Conservation (phyloP, 2,113 vertebrate genomes). For the Martes martes region DNA sequence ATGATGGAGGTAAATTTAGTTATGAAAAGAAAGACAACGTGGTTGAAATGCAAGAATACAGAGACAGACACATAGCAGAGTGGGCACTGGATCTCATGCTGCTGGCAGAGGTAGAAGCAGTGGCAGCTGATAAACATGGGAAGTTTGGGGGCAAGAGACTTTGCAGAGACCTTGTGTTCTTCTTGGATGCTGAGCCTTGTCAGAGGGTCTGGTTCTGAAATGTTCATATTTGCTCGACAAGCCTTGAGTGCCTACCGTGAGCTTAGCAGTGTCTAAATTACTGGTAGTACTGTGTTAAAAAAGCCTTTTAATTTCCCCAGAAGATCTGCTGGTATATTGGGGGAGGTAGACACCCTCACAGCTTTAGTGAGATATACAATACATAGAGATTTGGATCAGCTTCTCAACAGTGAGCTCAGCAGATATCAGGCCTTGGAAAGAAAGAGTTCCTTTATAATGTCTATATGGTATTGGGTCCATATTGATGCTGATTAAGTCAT, state of each 20-base stretch:
- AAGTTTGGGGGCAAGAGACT: not conserved
- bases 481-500: not conserved
- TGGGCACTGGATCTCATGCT: not conserved
- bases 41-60: not conserved
- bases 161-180: not conserved
- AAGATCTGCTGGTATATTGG: not conserved
- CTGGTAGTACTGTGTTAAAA: not conserved
- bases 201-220: not conserved
- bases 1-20: not conserved
- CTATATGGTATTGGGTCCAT: not conserved
- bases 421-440: fast-evolving
- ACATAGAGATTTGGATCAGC: not conserved
- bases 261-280: not conserved
- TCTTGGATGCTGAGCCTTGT: not conserved
- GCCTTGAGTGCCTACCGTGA: not conserved
- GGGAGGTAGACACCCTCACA: not conserved
- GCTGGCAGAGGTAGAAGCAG: not conserved
- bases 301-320: not conserved
- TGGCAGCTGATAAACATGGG: not conserved
- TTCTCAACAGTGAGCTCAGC: not conserved
- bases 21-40: not conserved
- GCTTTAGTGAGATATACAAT: not conserved
- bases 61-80: too few relatives aligned
- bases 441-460: not conserved
- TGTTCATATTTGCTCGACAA: not conserved